phyloP scores from a whole-genome alignment of 92 coral and sea anemone genomes.

The Bergia sp. region DNA sequence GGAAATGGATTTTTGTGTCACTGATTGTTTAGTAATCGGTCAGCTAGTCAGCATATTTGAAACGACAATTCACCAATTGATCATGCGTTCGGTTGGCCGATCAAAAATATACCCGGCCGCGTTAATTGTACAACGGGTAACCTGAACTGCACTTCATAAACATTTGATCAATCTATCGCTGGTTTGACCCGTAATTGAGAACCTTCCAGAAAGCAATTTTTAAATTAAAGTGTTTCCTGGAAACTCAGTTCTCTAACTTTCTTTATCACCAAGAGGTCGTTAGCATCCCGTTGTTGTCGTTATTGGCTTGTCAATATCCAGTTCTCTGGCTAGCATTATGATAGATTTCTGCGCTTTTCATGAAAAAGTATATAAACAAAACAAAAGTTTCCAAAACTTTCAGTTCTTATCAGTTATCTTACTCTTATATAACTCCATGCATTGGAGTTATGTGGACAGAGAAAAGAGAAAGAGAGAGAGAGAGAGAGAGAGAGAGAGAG shows the following conservation, averaged over 20 bases:
- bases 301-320: background rate
- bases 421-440: background rate
- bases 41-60: constrained; percentile 36
- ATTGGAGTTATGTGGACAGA: background rate
- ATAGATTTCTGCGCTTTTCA: background rate
- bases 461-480: background rate
- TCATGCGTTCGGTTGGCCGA: background rate
- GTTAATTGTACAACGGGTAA: background rate
- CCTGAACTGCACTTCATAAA: background rate
- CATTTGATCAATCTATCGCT: background rate
- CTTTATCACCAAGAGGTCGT: constrained; percentile 6
- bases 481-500: too few relatives aligned
- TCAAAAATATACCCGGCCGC: too few relatives aligned
- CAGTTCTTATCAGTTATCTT: background rate
- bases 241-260: constrained; percentile 5
- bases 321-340: background rate
- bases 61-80: background rate
- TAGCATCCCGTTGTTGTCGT: background rate
- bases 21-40: constrained; percentile 44
- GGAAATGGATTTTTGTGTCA: constrained; percentile 37
- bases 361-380: background rate
- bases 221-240: background rate
- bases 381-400: background rate
- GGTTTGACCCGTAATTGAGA: constrained; percentile 5
- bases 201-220: constrained; percentile 8